These are phyloP conservation scores for Mactromeris polynyma DNA, from an alignment of 2,888 invertebrate genomes.

Conservation along the genomic window DNA sequence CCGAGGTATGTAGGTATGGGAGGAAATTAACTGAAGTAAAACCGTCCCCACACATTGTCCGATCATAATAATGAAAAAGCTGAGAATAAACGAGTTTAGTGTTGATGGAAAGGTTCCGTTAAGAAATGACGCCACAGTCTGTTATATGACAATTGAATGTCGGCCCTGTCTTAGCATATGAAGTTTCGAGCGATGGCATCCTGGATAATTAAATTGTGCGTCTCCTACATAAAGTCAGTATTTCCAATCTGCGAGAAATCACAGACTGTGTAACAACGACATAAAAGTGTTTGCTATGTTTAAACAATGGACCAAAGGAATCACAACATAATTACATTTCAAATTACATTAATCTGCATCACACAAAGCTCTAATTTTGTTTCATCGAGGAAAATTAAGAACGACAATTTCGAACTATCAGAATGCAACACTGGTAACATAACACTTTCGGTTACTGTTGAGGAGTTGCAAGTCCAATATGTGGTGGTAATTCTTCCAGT, in stretches of 20 bases:
- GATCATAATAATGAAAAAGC: background rate
- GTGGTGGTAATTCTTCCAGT: no score
- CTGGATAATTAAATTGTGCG: slow-evolving; percentile 1
- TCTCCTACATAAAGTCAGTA: background rate
- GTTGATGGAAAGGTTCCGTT: background rate
- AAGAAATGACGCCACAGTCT: background rate
- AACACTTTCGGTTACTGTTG: no score
- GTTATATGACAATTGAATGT: background rate
- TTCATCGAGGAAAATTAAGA: no score
- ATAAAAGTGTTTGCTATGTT: background rate
- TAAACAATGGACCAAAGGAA: background rate
- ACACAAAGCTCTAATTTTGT: no score
- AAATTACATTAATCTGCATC: no score
- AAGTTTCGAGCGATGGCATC: background rate
- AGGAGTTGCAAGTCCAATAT: no score
- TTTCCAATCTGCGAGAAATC: background rate
- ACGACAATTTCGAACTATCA: no score
- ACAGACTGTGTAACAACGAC: background rate
- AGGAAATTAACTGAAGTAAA: background rate
- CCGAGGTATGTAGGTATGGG: background rate
- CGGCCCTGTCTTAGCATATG: background rate
- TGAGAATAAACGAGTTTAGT: background rate
- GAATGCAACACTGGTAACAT: no score
- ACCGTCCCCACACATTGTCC: background rate
- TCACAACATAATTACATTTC: no score